Evolutionary conservation across 2,888 invertebrate species (phyloP).

Genomic region (Drosophila differens): DNA sequence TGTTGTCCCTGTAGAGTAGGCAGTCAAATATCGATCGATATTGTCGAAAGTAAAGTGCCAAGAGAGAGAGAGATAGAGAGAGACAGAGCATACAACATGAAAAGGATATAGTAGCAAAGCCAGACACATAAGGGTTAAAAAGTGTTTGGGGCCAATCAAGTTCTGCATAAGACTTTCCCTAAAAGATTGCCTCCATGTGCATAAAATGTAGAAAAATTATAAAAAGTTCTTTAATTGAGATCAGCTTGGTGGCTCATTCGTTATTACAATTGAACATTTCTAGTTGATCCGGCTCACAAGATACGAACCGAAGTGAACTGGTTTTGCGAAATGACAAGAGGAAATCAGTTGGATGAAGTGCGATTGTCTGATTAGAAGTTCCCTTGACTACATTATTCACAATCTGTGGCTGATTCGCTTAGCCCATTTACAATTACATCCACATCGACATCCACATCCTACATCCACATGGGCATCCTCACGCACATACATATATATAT

Average conservation of each 20-base stretch:
- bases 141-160: not conserved
- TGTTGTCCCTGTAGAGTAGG: constrained; percentile 41
- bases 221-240: not conserved
- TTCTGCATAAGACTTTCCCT: not conserved
- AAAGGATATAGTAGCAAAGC: not conserved
- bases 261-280: not conserved
- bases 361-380: not conserved
- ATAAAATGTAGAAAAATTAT: not conserved
- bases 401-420: constrained; percentile 15
- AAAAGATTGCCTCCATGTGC: not conserved
- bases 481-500: not conserved
- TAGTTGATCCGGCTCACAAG: not conserved
- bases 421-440: constrained; percentile 8
- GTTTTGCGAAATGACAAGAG: not conserved
- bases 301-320: not conserved
- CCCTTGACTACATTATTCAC: not conserved
- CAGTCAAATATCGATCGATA: constrained; percentile 79
- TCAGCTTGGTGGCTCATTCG: not conserved
- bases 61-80: not conserved
- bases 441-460: constrained; percentile 1
- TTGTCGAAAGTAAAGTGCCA: constrained; percentile 47
- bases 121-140: not conserved
- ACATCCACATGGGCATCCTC: not conserved
- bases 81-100: not conserved
- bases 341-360: not conserved